Evolutionary conservation across 2,113 vertebrate species (phyloP), one percentile per base, ranked within the genome.

Genomic region (Serilophus lunatus): DNA sequence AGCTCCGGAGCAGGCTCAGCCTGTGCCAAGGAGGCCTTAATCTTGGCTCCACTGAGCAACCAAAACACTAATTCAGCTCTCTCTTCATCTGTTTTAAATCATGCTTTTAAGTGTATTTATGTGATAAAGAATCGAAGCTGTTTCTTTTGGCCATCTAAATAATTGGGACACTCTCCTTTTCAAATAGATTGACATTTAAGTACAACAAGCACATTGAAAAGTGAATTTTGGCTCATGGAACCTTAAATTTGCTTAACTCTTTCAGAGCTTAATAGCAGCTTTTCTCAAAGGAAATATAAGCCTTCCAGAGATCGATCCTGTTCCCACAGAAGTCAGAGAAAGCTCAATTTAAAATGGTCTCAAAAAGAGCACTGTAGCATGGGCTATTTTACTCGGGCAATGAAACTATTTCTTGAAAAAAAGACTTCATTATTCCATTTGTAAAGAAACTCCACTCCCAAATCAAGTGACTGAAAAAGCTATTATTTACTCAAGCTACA

Each of bases 31-130:
- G 70, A 84, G 81, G 86, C 91, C 60, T n/a, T 35, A 24, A 53
- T 6, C 69, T 77, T 64, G 82, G 94, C 82, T 68, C 78, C 4
- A 76, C 90, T 16, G 33, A 71, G 63, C 6, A 78, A 85, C 92
- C 96, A 91, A 93, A 93, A 94, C 94, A 64, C 74, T 71, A 20
- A 93, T 92, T 94, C 91, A 86, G 86, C 1, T 51, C 93, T 91
- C 96, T 35, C n/a, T 93, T 97, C 97, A 97, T 97, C 97, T 98
- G 97, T 89, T 98, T 98, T 95, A 96, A 93, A 98, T 97, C 92
- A 82, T 16, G 88, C 91, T 92, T 95, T 87, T 96, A 96, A 97
- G 97, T 96, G 82, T 92, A 97, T 96, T 97, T 96, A 93, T 91
- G 92, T 51, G 97, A 97, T 97, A 97, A 98, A 97, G 96, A 96